These are phyloP conservation scores for Dipodomys merriami DNA, from an alignment of 2,113 vertebrate species.

Conservation along the genomic window DNA sequence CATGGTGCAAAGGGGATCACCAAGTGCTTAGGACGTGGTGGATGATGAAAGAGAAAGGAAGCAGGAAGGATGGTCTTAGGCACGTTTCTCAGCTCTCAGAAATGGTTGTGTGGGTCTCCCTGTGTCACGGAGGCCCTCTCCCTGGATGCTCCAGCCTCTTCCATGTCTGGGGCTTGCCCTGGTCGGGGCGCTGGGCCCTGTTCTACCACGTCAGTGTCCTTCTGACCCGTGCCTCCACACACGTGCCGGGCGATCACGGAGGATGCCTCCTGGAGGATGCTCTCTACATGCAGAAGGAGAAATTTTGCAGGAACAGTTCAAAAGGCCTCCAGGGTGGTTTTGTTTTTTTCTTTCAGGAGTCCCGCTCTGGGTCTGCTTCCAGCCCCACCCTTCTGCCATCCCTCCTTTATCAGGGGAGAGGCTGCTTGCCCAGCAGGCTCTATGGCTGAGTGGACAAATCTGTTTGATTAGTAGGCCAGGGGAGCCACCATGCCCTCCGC, in stretches of 20 bases:
- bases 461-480: not conserved
- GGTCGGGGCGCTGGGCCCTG: no score
- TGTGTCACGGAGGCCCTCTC: not conserved
- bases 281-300: not conserved
- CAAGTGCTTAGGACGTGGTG: not conserved
- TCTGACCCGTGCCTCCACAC: fast-evolving
- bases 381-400: no score
- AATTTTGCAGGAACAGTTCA: not conserved
- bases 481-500: not conserved
- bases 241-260: no score
- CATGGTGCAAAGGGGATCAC: not conserved
- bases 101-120: not conserved
- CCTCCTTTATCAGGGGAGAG: not conserved
- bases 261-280: not conserved
- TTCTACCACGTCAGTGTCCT: fast-evolving
- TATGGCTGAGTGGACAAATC: not conserved
- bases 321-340: not conserved
- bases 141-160: fast-evolving
- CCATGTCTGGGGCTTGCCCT: fast-evolving
- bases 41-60: not conserved
- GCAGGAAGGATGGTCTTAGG: not conserved
- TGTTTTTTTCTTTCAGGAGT: no score
- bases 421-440: no score
- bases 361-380: no score
- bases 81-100: not conserved